Evolutionary conservation across 2,888 invertebrate genomes (phyloP), one percentile per base, ranked within the genome.

Genomic region (Yponomeuta malinellus): DNA sequence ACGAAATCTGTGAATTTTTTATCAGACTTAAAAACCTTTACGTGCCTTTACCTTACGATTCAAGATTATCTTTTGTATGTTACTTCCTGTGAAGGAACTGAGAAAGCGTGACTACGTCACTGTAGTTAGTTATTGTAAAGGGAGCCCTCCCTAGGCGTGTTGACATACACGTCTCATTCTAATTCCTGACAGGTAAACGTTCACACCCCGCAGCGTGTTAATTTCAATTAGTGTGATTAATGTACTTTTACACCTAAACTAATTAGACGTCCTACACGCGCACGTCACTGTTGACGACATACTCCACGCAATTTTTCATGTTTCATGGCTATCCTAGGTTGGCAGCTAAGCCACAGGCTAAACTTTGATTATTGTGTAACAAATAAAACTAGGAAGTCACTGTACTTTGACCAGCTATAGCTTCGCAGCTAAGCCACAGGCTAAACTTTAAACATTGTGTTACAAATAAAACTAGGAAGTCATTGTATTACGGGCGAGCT

Each of bases 141-240:
- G 15, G 52, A 59, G 5, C 15, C 2, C 3, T 59, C 43, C 43
- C 15, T 59, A 59, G 52, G 31, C 48, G 29, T 74, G 76, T 76
- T 75, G 79, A 77, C 74, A 76, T 71, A 74, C 73, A 74, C 74
- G 76, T 79, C 76, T 78, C 74, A 76, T 75, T 75, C 78, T n/a
- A 63, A 69, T 69, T 70, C 67, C 77, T 78, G 77, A 78, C 79
- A 80, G 71, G 74, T 68, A 74, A 72, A 59, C 72, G 77, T 81
- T 77, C 75, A 79, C 82, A 75, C 82, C 81, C 77, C 72, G 71
- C 64, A 70, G 82, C 80, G 79, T 82, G 82, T 71, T 76, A 75
- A 76, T 75, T 79, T 79, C 76, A 77, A 84, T 85, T 83, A 84
- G 73, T 72, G 78, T 77, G 75, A 75, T 75, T 76, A 78, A 77